Evolutionary conservation across 2,888 invertebrate species (phyloP).

Genomic region (Pachycephus smyrnensis): DNA sequence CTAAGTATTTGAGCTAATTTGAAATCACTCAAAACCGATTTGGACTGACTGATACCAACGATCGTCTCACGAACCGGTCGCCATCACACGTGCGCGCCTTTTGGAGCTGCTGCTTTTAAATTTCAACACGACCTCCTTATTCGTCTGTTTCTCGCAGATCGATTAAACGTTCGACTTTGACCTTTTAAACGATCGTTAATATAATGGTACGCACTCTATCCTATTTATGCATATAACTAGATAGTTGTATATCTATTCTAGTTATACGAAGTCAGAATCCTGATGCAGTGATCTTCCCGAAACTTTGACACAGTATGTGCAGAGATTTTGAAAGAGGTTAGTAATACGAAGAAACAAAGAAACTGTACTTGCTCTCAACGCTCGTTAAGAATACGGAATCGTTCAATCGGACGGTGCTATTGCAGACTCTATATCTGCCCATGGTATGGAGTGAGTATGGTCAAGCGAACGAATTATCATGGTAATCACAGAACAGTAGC

Average conservation of each 20-base stretch:
- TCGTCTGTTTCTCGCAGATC: neutral
- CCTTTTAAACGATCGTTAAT: neutral
- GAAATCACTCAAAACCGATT: neutral
- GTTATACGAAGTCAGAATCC: neutral
- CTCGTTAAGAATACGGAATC: slow-evolving; percentile 50
- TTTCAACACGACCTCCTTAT: neutral
- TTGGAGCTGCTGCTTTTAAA: neutral
- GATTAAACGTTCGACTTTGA: neutral
- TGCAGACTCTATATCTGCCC: slow-evolving; percentile 46
- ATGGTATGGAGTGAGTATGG: slow-evolving; percentile 32
- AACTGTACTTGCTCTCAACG: slow-evolving; percentile 31
- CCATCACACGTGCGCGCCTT: neutral
- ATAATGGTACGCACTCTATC: neutral
- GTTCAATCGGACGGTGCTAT: slow-evolving; percentile 39
- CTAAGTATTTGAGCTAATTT: neutral
- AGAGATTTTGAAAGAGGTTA: neutral
- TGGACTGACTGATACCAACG: neutral
- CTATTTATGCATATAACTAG: neutral
- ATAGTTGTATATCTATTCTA: neutral
- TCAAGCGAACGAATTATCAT: slow-evolving; percentile 54
- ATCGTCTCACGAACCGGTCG: neutral
- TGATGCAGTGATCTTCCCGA: neutral
- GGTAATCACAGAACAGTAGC: slow-evolving; percentile 54
- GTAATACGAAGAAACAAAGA: slow-evolving; percentile 37
- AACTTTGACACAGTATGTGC: neutral